Percentiles rank a stretch among this genome's conserved stretches.
These are phyloP conservation scores for Atrina japonica DNA, from an alignment of 2,888 invertebrate genomes.

Conservation along the genomic window DNA sequence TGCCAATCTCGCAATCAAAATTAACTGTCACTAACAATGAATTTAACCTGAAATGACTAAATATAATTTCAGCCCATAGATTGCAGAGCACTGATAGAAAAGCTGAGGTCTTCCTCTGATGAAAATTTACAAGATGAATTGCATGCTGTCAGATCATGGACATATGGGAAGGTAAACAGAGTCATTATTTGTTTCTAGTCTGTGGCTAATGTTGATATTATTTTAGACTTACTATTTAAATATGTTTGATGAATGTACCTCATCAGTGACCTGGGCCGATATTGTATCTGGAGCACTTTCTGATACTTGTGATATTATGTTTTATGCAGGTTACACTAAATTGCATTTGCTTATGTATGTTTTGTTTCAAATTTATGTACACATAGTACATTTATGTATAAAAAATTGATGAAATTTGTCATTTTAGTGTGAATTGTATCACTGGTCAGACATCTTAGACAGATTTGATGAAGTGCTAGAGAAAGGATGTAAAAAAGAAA, in stretches of 20 bases:
- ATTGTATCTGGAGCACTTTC: no score
- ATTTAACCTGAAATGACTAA: no score
- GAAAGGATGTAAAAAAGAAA: conserved; percentile 85
- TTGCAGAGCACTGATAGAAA: conserved; percentile 89
- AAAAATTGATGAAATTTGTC: background rate
- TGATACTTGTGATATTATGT: no score
- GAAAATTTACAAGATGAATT: conserved; percentile 86
- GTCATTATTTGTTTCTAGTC: no score
- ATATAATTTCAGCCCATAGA: conserved; percentile 82
- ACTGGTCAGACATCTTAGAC: conserved; percentile 92
- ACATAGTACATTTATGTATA: background rate
- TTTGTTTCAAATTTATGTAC: no score
- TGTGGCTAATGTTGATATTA: background rate
- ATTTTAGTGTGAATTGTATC: conserved; percentile 88
- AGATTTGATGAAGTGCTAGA: conserved; percentile 86
- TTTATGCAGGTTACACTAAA: no score
- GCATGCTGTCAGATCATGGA: conserved; percentile 89
- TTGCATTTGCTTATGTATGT: no score
- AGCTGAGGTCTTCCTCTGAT: conserved; percentile 85
- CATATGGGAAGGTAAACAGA: conserved; percentile 86
- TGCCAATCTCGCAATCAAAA: no score
- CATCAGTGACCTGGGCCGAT: no score
- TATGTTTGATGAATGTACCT: no score
- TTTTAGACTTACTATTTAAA: background rate
- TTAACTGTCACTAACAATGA: no score